Evolutionary conservation across 1,140 invertebrate species (phyloP).

Genomic region (Latrodectus geometricus): DNA sequence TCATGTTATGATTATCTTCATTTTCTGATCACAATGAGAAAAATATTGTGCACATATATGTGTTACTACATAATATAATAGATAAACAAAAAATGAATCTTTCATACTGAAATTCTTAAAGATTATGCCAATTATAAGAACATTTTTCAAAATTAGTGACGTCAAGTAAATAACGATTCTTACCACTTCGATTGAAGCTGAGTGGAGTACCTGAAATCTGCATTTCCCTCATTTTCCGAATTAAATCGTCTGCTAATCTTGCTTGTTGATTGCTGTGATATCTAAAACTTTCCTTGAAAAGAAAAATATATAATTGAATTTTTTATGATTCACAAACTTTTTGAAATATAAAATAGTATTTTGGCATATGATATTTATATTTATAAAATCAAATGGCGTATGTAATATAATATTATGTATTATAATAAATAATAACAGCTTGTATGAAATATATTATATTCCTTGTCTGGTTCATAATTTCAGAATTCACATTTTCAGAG

Average conservation of each 20-base stretch:
- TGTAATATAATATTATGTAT: no score
- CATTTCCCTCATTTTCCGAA: conserved; percentile 68
- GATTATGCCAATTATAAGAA: not conserved
- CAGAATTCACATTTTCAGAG: no score
- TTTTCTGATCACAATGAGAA: no score
- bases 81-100: not conserved
- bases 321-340: no score
- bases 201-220: conserved; percentile 62
- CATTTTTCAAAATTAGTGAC: not conserved
- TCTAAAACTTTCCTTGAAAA: conserved; percentile 66
- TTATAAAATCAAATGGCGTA: no score
- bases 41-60: no score
- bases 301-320: not conserved
- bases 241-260: conserved; percentile 67
- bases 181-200: conserved; percentile 61
- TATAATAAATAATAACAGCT: no score
- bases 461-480: no score
- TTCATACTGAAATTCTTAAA: not conserved
- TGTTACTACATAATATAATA: not conserved
- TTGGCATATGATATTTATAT: no score
- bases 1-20: no score
- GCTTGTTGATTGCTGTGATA: conserved; percentile 68
- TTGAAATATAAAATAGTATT: no score
- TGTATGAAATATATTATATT: no score
- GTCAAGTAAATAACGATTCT: not conserved